phyloP scores from a whole-genome alignment of 2,888 invertebrate genomes.

The Amiota communis region DNA sequence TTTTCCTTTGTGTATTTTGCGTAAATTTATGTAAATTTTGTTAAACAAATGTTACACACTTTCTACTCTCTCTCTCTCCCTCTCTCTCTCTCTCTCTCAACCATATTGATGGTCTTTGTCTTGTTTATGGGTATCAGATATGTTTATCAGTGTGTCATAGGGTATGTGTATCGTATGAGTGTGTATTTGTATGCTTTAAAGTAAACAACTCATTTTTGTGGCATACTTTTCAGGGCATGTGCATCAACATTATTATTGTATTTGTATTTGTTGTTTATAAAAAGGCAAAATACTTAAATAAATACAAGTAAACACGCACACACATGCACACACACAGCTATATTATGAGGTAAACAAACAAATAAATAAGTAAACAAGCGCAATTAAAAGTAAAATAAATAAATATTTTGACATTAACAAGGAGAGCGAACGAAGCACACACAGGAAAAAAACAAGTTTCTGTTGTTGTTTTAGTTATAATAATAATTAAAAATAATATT shows the following conservation, averaged over 20 bases:
- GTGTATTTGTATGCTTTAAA: background rate
- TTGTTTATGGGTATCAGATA: too few relatives aligned
- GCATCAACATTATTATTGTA: too few relatives aligned
- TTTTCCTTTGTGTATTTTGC: conserved; percentile 27
- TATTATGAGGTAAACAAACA: background rate
- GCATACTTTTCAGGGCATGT: conserved; percentile 13
- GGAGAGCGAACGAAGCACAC: too few relatives aligned
- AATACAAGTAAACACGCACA: background rate
- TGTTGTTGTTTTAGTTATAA: conserved; percentile 25
- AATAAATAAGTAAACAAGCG: conserved; percentile 38
- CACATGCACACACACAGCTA: background rate
- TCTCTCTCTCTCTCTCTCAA: too few relatives aligned
- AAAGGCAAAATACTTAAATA: background rate
- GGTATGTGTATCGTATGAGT: background rate
- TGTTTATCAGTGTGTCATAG: too few relatives aligned
- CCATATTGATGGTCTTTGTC: too few relatives aligned
- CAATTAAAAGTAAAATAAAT: conserved; percentile 45
- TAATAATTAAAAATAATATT: conserved; percentile 28
- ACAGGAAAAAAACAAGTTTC: too few relatives aligned
- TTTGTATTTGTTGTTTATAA: conserved; percentile 5
- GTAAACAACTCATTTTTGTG: conserved; percentile 19
- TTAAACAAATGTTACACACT: conserved; percentile 48
- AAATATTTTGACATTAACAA: background rate
- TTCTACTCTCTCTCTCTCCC: background rate
- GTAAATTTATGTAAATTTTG: conserved; percentile 53